Conservation (phyloP, 2,888 invertebrate species). For the Branchellion lobata region DNA sequence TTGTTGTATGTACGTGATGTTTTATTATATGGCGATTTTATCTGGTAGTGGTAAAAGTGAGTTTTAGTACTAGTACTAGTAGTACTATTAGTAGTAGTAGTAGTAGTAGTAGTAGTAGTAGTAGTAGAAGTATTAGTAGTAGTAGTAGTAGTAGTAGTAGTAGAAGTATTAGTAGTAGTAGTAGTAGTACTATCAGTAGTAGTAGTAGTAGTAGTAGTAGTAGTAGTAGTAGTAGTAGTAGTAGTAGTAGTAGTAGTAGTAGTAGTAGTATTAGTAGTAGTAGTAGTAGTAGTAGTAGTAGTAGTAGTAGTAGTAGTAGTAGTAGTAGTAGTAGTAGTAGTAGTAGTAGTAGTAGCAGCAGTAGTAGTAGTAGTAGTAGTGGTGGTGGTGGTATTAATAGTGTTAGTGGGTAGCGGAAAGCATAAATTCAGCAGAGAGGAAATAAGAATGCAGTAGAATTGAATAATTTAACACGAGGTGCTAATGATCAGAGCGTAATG, state of each 20-base stretch:
- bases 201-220: background rate
- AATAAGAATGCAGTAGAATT: no score
- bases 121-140: conserved; percentile 18
- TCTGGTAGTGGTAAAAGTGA: background rate
- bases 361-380: conserved; percentile 16
- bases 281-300: conserved; percentile 21
- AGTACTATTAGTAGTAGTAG: background rate
- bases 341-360: conserved; percentile 24
- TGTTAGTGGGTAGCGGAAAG: no score
- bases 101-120: conserved; percentile 17
- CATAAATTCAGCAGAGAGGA: no score
- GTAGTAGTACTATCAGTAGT: background rate
- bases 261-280: conserved; percentile 17
- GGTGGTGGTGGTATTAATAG: no score
- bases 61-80: background rate
- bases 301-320: conserved; percentile 29
- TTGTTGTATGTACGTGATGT: no score
- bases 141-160: conserved; percentile 21
- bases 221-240: conserved; percentile 21
- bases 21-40: no score
- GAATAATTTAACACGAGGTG: no score
- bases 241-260: conserved; percentile 20
- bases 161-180: background rate
- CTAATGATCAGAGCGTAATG: no score
- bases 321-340: conserved; percentile 19